Evolutionary conservation across 2,113 vertebrate genomes (phyloP), one percentile per base, ranked within the genome.

Genomic region (Ursus arctos): DNA sequence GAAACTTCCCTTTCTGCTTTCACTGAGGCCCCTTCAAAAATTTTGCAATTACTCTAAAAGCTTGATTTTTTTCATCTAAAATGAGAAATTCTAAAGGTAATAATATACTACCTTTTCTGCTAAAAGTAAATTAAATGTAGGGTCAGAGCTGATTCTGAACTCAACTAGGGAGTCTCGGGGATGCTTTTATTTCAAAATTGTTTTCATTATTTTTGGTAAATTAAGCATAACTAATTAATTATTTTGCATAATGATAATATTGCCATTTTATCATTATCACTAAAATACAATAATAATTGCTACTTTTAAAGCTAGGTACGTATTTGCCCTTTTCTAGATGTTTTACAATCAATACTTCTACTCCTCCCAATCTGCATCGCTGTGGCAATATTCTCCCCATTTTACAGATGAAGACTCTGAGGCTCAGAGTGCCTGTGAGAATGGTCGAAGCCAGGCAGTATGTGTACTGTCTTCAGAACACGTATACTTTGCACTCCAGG

Each of bases 1-100:
- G 98, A 97, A 98, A 98, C 97, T 80, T 83, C 90, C 84, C 80
- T 92, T 69, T 97, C 57, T 55, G 74, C 79, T 95, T 96, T 95
- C 53, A 55, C 36, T 0, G 21, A 96, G 76, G 22, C 43, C 94
- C 67, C 95, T 97, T 95, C 61, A 96, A 95, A 97, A 57, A 18
- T 93, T 96, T 92, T 91, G 79, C 72, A 95, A 96, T 98, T 97
- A 90, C 57, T 85, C 81, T 94, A 96, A 98, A 93, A 88, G 95
- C 84, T 95, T 61, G 24, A n/a, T 88, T 77, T 91, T 92, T 65
- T 77, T 96, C 9, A 53, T 76, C 69, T 79, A 69, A 92, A 98
- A 96, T 88, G 90, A 97, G 90, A 92, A 89, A 85, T 94, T 97
- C 83, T 94, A 81, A 97, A 94, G 67, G 82, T 93, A 97, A 96